These are phyloP conservation scores for Microcebus murinus DNA, from an alignment of 2,113 vertebrate species.

Conservation along the genomic window DNA sequence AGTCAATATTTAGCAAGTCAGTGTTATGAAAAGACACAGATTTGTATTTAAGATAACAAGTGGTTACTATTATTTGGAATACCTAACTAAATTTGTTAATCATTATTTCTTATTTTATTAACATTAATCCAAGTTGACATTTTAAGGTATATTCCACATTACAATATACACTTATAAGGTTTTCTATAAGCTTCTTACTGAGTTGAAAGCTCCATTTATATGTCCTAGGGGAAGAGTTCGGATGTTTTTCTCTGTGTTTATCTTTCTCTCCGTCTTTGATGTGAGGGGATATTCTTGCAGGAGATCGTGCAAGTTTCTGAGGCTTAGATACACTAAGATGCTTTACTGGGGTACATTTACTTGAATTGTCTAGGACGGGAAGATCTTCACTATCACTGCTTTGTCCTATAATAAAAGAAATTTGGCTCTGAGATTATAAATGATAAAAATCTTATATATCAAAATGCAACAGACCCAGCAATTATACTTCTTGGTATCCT, in stretches of 20 bases:
- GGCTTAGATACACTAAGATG: conserved; percentile 88
- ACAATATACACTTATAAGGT: neutral
- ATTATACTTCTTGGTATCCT: neutral
- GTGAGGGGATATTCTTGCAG: conserved; percentile 88
- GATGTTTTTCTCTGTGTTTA: conserved; percentile 93
- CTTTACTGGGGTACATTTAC: conserved; percentile 92
- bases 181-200: conserved; percentile 86
- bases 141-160: conserved; percentile 23
- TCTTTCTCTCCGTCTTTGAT: conserved; percentile 92
- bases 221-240: conserved; percentile 90
- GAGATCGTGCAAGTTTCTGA: conserved; percentile 92
- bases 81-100: conserved; percentile 29
- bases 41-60: conserved; percentile 24
- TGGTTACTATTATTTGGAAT: neutral
- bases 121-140: neutral
- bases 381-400: conserved; percentile 98
- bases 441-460: neutral
- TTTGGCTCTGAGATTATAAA: conserved; percentile 1
- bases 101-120: conserved; percentile 27
- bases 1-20: neutral
- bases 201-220: conserved; percentile 98
- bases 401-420: conserved; percentile 87
- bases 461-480: conserved; percentile 4
- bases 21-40: conserved; percentile 7
- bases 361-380: conserved; percentile 87